Evolutionary conservation across 2,888 invertebrate genomes (phyloP).

Genomic region (Melanostoma mellinum): DNA sequence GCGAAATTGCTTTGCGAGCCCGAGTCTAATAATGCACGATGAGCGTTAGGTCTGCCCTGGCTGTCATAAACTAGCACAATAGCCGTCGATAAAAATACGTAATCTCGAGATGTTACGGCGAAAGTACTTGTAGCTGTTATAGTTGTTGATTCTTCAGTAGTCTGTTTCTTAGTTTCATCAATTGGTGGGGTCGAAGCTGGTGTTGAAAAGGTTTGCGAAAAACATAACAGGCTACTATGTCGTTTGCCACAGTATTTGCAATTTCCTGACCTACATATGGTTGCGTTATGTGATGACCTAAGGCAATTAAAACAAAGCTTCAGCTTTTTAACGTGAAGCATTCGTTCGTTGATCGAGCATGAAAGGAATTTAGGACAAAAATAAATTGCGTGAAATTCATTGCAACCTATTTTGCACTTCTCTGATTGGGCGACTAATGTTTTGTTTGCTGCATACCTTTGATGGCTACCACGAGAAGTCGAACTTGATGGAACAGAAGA

Average conservation of each 20-base stretch:
- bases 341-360: conserved; percentile 5
- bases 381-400: no score
- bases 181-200: background rate
- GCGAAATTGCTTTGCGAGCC: conserved; percentile 30
- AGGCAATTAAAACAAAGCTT: conserved; percentile 15
- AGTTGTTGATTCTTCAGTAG: conserved; percentile 4
- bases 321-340: conserved; percentile 2
- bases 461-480: background rate
- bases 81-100: conserved; percentile 15
- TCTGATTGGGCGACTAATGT: background rate
- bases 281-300: background rate
- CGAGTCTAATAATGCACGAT: conserved; percentile 20
- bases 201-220: conserved; percentile 5
- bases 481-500: background rate
- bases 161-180: background rate
- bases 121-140: conserved; percentile 9
- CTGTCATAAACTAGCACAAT: conserved; percentile 1
- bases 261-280: conserved; percentile 9
- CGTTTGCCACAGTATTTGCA: conserved; percentile 14
- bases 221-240: conserved; percentile 26
- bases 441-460: background rate
- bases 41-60: background rate
- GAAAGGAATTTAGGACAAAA: background rate
- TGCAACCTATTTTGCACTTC: conserved; percentile 8
- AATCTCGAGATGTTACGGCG: background rate